These are phyloP conservation scores for Otolemur garnettii DNA, from an alignment of 2,113 vertebrate species.

Conservation along the genomic window DNA sequence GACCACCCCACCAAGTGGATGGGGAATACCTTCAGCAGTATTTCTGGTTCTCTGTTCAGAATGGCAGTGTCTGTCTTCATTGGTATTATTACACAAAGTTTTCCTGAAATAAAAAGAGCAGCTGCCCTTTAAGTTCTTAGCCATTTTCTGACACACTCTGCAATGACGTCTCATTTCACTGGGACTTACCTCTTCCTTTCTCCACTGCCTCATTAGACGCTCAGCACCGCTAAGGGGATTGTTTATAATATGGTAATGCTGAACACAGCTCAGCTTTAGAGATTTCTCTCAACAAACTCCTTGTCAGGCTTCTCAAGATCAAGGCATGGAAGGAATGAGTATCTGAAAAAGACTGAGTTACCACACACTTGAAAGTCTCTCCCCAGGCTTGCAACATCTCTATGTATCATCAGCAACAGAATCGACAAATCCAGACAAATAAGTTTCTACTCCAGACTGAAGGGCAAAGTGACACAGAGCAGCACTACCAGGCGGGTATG, in stretches of 20 bases:
- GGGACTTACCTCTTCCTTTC: not conserved
- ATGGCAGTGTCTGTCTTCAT: not conserved
- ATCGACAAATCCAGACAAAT: not conserved
- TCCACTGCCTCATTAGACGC: conserved; percentile 3
- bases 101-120: conserved; percentile 52
- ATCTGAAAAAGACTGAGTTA: not conserved
- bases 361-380: not conserved
- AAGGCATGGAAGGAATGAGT: not conserved
- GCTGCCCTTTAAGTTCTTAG: not conserved
- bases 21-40: not conserved
- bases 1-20: not conserved
- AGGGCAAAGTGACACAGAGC: not conserved
- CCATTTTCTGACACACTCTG: not conserved
- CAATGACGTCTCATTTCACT: not conserved
- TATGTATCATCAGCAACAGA: not conserved
- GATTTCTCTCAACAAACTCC: conserved; percentile 4
- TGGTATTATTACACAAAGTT: not conserved
- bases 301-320: conserved; percentile 13
- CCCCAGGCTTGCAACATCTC: not conserved
- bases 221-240: not conserved
- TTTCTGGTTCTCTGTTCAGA: conserved; percentile 29
- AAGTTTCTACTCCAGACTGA: not conserved
- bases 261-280: not conserved
- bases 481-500: not conserved
- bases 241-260: not conserved